Conservation (phyloP, 2,113 vertebrate genomes). For the Bubo bubo region DNA sequence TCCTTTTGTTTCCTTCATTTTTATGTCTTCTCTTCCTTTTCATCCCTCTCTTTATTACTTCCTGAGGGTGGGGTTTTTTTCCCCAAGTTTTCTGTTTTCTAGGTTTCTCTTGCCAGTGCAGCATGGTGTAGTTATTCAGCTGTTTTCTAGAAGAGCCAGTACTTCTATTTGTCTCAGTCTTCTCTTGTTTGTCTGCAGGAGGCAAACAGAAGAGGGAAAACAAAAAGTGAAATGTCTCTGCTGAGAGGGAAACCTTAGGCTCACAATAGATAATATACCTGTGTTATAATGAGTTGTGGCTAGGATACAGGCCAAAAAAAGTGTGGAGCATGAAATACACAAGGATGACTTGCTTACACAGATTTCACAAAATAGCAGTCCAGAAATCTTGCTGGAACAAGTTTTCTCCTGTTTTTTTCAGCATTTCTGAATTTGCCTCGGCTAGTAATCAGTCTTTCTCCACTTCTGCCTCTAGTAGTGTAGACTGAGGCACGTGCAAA, state of each 20-base stretch:
- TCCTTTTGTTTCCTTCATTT: constrained; percentile 9
- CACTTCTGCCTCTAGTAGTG: not conserved
- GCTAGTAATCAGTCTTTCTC: not conserved
- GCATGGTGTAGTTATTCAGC: not conserved
- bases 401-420: not conserved
- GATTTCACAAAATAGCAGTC: not conserved
- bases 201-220: not conserved
- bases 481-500: not conserved
- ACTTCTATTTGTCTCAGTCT: not conserved
- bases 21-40: not conserved
- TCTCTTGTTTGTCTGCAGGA: not conserved
- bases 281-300: not conserved
- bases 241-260: not conserved
- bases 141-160: not conserved
- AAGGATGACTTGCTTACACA: not conserved
- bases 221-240: not conserved
- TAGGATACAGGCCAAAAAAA: not conserved
- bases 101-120: not conserved
- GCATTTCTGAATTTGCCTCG: not conserved
- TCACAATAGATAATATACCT: not conserved
- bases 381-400: not conserved
- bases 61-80: not conserved
- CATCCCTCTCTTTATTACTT: not conserved
- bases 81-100: not conserved
- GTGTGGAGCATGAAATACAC: not conserved